Evolutionary conservation across 2,113 vertebrate species (phyloP).

Genomic region (Anoura caudifer): DNA sequence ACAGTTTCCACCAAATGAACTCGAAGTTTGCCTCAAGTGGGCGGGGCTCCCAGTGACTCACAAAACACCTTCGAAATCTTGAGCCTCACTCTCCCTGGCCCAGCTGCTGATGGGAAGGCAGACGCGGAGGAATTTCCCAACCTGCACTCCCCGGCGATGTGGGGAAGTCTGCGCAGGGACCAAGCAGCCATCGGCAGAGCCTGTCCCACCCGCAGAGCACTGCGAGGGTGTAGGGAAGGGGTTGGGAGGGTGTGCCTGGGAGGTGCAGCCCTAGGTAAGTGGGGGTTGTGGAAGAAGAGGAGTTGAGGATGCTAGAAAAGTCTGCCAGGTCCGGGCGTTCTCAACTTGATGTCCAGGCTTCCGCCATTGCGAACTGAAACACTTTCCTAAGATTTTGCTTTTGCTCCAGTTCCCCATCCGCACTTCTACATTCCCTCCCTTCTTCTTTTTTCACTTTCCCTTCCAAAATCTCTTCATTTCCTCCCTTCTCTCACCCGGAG

Average conservation of each 20-base stretch:
- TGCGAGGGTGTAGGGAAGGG: neutral
- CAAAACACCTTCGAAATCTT: neutral
- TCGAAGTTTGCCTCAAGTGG: neutral
- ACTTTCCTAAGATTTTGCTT: neutral
- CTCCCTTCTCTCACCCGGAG: neutral
- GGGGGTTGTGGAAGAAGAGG: neutral
- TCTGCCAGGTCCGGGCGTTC: neutral
- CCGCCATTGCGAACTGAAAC: neutral
- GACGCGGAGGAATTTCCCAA: neutral
- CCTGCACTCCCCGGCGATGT: neutral
- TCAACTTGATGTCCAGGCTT: neutral
- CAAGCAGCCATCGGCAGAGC: neutral
- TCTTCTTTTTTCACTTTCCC: neutral
- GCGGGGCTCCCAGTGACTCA: conserved; percentile 19
- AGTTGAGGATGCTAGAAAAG: neutral
- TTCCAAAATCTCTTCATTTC: too few relatives aligned
- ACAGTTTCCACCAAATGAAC: neutral
- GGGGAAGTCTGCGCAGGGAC: neutral
- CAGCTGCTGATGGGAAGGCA: neutral
- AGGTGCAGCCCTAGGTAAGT: neutral
- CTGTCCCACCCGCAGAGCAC: neutral
- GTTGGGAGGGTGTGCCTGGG: neutral
- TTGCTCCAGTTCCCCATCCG: neutral
- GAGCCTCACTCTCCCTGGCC: neutral
- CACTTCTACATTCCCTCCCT: neutral